Evolutionary conservation across 2,888 invertebrate genomes (phyloP), one percentile per base, ranked within the genome.

Genomic region (Keiferia lycopersicella): DNA sequence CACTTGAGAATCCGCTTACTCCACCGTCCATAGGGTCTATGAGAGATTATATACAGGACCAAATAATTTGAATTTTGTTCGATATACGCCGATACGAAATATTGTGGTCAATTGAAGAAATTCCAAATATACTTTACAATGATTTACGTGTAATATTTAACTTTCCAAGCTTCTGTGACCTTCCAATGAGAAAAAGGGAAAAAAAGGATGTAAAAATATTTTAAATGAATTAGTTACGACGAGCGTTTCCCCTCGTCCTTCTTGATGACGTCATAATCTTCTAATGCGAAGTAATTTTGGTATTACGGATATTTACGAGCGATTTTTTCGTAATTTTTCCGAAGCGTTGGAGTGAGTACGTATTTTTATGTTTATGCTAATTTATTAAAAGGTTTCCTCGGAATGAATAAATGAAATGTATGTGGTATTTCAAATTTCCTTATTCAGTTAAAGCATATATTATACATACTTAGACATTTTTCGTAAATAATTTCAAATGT

Each of bases 371-470:
- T 75, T 81, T 78, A 81, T 83, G 78, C 73, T 81, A 82, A 84
- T 84, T 79, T 83, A 81, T 83, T 82, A 83, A 85, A 82, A 82
- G 80, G 78, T 75, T 81, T 56, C 73, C 73, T 69, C 65, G 68
- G 66, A 20, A 58, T 50, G 58, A 63, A 63, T 63, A 58, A 58
- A 58, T 58, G 58, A 50, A 57, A 18, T 62, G 18, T 12, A 56
- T 57, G 62, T 16, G 38, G 51, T 1, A 41, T 39, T 50, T 50
- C 50, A 1, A 18, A 38, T 58, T 34, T 34, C 38, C 38, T 18
- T 16, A 7, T 58, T 26, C 26, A 18, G 18, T 58, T 58, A n/a
- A 12, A 14, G 18, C 20, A 41, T 41, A 38, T 1, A 11, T 6
- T 22, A 26, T 26, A 26, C 3, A 26, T 26, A 6, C n/a, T n/a